phyloP scores from a whole-genome alignment of 2,888 invertebrate genomes.

The Heliconius hortense region DNA sequence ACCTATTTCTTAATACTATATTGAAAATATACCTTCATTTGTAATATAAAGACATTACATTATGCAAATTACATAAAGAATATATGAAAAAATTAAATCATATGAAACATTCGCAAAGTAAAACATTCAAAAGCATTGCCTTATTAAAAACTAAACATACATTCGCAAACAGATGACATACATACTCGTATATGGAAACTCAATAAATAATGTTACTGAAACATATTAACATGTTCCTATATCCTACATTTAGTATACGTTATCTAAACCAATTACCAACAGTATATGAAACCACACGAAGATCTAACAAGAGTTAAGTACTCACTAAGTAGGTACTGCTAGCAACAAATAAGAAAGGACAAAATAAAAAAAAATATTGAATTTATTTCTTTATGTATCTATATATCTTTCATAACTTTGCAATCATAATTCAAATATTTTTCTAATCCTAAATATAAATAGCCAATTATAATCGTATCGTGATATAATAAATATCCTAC shows the following conservation, averaged over 20 bases:
- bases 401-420: not conserved
- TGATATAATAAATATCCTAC: not conserved
- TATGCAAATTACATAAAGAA: not conserved
- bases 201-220: not conserved
- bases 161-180: constrained; percentile 3
- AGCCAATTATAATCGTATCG: not conserved
- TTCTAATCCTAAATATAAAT: not conserved
- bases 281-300: not conserved
- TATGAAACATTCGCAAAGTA: not conserved
- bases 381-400: not conserved
- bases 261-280: constrained; percentile 17
- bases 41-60: not conserved
- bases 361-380: not conserved
- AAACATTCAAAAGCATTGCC: not conserved
- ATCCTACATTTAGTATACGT: not conserved
- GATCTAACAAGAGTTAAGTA: not conserved
- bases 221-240: not conserved
- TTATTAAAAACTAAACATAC: not conserved
- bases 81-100: not conserved
- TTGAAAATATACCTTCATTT: too few species aligned
- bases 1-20: too few species aligned
- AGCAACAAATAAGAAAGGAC: not conserved
- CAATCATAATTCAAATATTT: not conserved
- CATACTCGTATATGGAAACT: too few species aligned
- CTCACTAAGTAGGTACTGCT: constrained; percentile 3